Conservation (phyloP, 2,888 invertebrate genomes). For the Cosmia pyralina region DNA sequence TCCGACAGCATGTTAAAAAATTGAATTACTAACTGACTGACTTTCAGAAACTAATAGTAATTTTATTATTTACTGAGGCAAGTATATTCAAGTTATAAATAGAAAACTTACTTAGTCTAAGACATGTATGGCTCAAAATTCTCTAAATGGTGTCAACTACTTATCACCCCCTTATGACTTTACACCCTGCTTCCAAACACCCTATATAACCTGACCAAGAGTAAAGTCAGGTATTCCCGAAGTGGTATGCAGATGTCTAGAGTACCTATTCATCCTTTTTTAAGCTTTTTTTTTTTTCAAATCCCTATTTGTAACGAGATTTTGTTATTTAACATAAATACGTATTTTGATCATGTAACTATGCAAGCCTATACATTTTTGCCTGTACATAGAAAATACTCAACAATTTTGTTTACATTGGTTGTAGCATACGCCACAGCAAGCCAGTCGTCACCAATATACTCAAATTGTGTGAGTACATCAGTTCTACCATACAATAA, state of each 20-base stretch:
- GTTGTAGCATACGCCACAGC: constrained; percentile 83
- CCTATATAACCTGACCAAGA: no score
- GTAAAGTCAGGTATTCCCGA: no score
- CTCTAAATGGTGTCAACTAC: no score
- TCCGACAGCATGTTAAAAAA: not conserved
- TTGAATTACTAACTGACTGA: not conserved
- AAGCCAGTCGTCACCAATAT: constrained; percentile 86
- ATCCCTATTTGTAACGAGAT: not conserved
- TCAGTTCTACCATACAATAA: constrained; percentile 90
- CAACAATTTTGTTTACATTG: constrained; percentile 1
- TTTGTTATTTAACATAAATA: not conserved
- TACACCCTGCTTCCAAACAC: no score
- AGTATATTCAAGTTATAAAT: not conserved
- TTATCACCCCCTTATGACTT: no score
- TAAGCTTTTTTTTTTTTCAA: not conserved
- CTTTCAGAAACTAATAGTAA: not conserved
- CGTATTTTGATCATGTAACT: not conserved
- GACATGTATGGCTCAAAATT: no score
- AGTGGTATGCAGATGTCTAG: not conserved
- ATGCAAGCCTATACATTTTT: not conserved
- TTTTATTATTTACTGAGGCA: not conserved
- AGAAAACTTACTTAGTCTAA: no score
- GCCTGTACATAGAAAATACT: not conserved
- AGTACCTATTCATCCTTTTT: not conserved
- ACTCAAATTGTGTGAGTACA: constrained; percentile 87